phyloP scores from a whole-genome alignment of 2,113 vertebrate genomes.

The Podarcis cretensis region DNA sequence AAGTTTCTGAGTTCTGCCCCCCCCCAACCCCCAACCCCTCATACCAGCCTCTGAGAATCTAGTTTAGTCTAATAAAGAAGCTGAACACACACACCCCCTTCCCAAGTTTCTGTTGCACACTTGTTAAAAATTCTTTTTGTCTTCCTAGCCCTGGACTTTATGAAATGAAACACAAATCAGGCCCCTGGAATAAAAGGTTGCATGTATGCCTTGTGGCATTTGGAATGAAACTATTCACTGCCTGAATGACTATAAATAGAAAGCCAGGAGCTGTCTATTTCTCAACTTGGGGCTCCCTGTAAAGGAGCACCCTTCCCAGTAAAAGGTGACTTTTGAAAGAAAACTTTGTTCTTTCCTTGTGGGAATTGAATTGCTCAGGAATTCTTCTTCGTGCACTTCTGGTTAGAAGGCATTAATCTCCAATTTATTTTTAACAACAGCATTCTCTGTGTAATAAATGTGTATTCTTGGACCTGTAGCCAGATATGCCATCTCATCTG shows the following conservation, averaged over 20 bases:
- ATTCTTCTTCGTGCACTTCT: slow-evolving; percentile 55
- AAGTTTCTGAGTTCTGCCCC: slow-evolving; percentile 7
- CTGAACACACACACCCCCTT: not conserved
- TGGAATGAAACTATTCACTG: slow-evolving; percentile 82
- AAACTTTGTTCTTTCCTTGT: slow-evolving; percentile 68
- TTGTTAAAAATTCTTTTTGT: slow-evolving; percentile 7
- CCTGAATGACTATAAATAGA: slow-evolving; percentile 83
- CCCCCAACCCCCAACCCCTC: not conserved
- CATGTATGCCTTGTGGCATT: slow-evolving; percentile 80
- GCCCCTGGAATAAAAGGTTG: slow-evolving; percentile 74
- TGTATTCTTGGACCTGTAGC: slow-evolving; percentile 34
- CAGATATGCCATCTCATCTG: slow-evolving; percentile 43
- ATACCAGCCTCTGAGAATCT: slow-evolving; percentile 5
- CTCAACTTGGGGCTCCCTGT: slow-evolving; percentile 63
- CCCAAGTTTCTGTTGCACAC: not conserved
- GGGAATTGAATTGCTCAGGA: slow-evolving; percentile 70
- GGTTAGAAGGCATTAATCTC: slow-evolving; percentile 60
- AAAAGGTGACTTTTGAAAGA: slow-evolving; percentile 74
- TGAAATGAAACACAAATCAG: slow-evolving; percentile 79
- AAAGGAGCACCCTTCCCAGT: slow-evolving; percentile 68
- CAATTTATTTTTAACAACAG: slow-evolving; percentile 60
- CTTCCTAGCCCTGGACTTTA: slow-evolving; percentile 54
- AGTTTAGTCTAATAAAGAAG: slow-evolving; percentile 31
- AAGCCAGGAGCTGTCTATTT: slow-evolving; percentile 70
- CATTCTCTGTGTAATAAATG: slow-evolving; percentile 48